A percentile compares a stretch with the other conserved stretches of the same genome.
Evolutionary conservation across 2,113 vertebrate genomes (phyloP).

Genomic region (Telmatochromis brachygnathus): DNA sequence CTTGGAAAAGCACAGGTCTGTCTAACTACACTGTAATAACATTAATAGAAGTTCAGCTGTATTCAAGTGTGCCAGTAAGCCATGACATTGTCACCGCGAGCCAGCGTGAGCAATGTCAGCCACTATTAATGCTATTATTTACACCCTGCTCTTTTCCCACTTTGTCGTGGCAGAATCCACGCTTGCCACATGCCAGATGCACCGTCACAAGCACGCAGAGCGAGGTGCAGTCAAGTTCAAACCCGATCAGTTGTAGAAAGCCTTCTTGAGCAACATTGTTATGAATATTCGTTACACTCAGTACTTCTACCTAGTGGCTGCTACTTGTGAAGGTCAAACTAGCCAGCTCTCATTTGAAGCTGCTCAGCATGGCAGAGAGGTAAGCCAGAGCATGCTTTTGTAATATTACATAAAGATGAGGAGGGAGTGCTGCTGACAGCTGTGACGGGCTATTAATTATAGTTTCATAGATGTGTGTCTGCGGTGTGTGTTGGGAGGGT

Average conservation of each 20-base stretch:
- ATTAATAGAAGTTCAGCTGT: background rate
- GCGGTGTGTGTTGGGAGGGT: background rate
- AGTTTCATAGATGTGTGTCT: slow-evolving; percentile 37
- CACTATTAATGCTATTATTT: background rate
- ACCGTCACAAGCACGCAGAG: background rate
- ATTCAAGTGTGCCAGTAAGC: background rate
- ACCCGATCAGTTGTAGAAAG: background rate
- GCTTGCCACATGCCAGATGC: background rate
- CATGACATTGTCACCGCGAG: background rate
- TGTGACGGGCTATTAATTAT: slow-evolving; percentile 62
- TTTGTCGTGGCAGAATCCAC: background rate
- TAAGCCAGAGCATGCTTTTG: slow-evolving; percentile 52
- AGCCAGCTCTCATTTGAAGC: slow-evolving; percentile 55
- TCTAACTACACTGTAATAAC: background rate
- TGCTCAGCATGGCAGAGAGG: slow-evolving; percentile 58
- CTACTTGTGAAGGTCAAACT: slow-evolving; percentile 66
- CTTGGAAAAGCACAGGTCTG: background rate
- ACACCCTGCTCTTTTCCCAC: background rate
- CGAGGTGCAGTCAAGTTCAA: background rate
- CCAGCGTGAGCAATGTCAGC: background rate
- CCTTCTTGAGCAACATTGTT: background rate
- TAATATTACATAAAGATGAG: slow-evolving; percentile 60
- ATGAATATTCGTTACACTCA: slow-evolving; percentile 41
- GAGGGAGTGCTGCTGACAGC: slow-evolving; percentile 50
- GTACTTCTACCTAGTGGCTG: slow-evolving; percentile 37